Percentiles rank a stretch among this genome's conserved stretches.
Evolutionary conservation across 2,888 invertebrate species (phyloP).

Genomic region (Drosophila tanythrix): DNA sequence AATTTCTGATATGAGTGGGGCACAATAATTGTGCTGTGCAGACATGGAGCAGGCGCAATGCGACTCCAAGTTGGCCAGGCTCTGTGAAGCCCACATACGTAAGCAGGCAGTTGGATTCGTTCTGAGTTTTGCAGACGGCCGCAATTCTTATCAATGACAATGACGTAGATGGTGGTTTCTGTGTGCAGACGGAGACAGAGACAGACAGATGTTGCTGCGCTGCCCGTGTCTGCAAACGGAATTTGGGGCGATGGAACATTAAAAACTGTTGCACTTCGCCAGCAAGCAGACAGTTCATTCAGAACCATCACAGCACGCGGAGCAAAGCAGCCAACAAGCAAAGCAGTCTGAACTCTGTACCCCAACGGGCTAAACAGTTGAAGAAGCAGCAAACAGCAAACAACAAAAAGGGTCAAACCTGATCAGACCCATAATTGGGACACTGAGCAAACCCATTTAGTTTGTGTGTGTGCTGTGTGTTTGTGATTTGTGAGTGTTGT

Average conservation of each 20-base stretch:
- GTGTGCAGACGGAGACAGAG: conserved; percentile 47
- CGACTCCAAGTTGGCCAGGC: conserved; percentile 23
- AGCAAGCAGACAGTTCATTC: conserved; percentile 81
- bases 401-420: conserved; percentile 31
- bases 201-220: conserved; percentile 26
- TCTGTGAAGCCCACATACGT: conserved; percentile 60
- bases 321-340: conserved; percentile 40
- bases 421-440: conserved; percentile 42
- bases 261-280: conserved; percentile 83
- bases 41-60: conserved; percentile 65
- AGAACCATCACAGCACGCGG: conserved; percentile 80
- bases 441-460: conserved; percentile 29
- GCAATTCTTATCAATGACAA: conserved; percentile 76
- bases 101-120: conserved; percentile 51
- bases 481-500: background rate
- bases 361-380: background rate
- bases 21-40: conserved; percentile 45
- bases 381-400: conserved; percentile 18
- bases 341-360: conserved; percentile 15
- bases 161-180: conserved; percentile 66
- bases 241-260: conserved; percentile 80
- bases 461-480: conserved; percentile 14
- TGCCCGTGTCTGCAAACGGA: conserved; percentile 61
- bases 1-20: background rate
- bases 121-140: conserved; percentile 38